Base-by-base conservation (phyloP, 92 coral and sea anemone genomes). In the Umimayanthus kanabou region DNA sequence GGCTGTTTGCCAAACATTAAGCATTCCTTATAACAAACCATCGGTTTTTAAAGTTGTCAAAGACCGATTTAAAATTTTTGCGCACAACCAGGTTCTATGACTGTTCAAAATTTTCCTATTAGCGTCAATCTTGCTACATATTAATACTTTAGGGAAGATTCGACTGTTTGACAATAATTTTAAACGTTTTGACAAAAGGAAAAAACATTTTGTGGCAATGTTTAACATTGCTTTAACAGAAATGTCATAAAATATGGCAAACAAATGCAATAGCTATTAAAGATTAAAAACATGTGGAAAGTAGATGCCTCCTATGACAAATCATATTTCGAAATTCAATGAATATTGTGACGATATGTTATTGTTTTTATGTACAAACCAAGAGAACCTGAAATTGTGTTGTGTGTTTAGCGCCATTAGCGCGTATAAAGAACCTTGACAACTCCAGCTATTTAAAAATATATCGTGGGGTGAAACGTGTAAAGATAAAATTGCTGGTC, bases 161-260 rank as follows among this genome's bases (percentile, higher is more conserved):
- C n/a, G 69, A 61, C 69, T 61, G 69, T 2, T 23, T 18, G 26
- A 61, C 69, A 61, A 61, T 2, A 3, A 61, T 61, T 5, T 61
- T 61, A 25, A 61, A 61, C 4, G 15, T 61, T 25, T 61, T 61
- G 9, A 20, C 23, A 61, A 61, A 18, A 61, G 69, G 16, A 14
- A 53, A 61, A 39, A 0, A 75, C 78, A 37, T 73, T 73, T 37
- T 73, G 50, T 47, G 50, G 50, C 42, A 72, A 30, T 73, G 4
- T 15, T 23, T 73, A 22, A 73, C 78, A 73, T 39, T 73, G 78
- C 29, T 75, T 75, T 75, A 28, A 39, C 79, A 75, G 79, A 75
- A 39, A 5, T 75, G 29, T 22, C 79, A 20, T 75, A 75, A 39
- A 45, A 39, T 39, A 75, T 75, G 5, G 42, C 42, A 9, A 33